These are phyloP conservation scores for Mythimna albipuncta DNA, from an alignment of 2,888 invertebrate species.

Conservation along the genomic window DNA sequence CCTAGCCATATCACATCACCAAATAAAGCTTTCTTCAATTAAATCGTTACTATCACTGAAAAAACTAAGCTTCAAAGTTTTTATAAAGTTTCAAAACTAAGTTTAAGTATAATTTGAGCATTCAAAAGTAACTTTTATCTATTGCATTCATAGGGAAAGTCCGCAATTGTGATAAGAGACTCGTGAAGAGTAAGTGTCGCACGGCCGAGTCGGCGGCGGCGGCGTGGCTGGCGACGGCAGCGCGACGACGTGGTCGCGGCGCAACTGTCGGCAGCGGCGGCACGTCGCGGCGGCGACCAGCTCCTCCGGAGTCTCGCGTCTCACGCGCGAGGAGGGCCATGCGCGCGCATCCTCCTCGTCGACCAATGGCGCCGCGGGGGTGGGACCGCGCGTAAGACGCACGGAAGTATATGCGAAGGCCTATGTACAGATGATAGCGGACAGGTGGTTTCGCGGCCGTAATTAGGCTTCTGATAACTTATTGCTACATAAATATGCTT, in stretches of 20 bases:
- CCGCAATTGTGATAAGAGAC: constrained; percentile 34
- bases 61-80: constrained; percentile 61
- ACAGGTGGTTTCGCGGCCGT: constrained; percentile 90
- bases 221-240: constrained; percentile 69
- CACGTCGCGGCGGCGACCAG: constrained; percentile 85
- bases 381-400: constrained; percentile 89
- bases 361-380: constrained; percentile 86
- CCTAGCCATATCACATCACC: constrained; percentile 89
- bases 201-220: constrained; percentile 57
- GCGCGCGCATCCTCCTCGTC: constrained; percentile 85
- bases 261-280: constrained; percentile 80
- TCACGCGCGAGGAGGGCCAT: constrained; percentile 86
- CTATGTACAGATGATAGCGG: constrained; percentile 90
- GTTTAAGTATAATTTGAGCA: constrained; percentile 36
- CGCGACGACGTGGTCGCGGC: constrained; percentile 81
- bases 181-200: constrained; percentile 62
- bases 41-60: constrained; percentile 59
- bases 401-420: constrained; percentile 91
- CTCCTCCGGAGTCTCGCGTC: constrained; percentile 83
- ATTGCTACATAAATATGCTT: constrained; percentile 88
- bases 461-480: constrained; percentile 90
- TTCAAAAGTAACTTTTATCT: constrained; percentile 52
- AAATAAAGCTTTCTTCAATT: constrained; percentile 64
- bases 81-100: constrained; percentile 46
- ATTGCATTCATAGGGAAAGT: constrained; percentile 37